A percentile compares a stretch with the other conserved stretches of the same genome.
Evolutionary conservation across 2,888 invertebrate species (phyloP).

Genomic region (Scaptomyza polygonia): DNA sequence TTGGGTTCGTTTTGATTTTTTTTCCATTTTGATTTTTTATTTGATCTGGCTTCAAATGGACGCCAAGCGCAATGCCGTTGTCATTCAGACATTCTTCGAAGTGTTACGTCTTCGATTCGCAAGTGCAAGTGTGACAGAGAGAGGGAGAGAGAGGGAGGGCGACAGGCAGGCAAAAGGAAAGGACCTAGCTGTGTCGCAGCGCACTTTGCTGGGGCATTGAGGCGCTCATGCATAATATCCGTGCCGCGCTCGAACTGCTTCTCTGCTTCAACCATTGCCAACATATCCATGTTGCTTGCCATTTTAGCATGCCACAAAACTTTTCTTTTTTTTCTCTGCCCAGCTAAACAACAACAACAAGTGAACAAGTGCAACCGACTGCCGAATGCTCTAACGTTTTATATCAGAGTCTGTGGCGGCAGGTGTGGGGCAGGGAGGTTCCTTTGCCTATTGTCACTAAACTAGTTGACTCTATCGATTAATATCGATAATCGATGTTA

Average conservation of each 20-base stretch:
- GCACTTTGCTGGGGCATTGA: conserved; percentile 54
- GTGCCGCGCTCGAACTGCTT: conserved; percentile 30
- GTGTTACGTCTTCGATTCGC: conserved; percentile 60
- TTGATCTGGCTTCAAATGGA: conserved; percentile 39
- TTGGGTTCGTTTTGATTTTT: conserved; percentile 17
- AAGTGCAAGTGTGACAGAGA: conserved; percentile 2
- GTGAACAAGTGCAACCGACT: not conserved
- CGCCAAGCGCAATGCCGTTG: conserved; percentile 5
- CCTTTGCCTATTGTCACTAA: no score
- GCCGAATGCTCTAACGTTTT: not conserved
- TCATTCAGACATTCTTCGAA: conserved; percentile 39
- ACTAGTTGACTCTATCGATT: no score
- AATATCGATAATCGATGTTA: no score
- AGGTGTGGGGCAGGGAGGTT: no score
- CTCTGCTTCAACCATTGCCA: conserved; percentile 52
- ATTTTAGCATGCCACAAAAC: conserved; percentile 53
- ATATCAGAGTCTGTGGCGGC: not conserved
- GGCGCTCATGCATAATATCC: conserved; percentile 70
- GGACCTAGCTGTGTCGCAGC: conserved; percentile 18
- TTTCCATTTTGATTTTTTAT: not conserved
- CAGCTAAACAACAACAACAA: conserved; percentile 4
- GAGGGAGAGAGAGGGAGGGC: conserved; percentile 16
- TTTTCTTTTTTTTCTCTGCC: no score
- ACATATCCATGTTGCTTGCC: conserved; percentile 54
- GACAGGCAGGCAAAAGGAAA: conserved; percentile 3